Percentiles rank a stretch among this genome's conserved stretches.
Evolutionary conservation across 2,888 invertebrate species (phyloP).

Genomic region (Ceriagrion tenellum): DNA sequence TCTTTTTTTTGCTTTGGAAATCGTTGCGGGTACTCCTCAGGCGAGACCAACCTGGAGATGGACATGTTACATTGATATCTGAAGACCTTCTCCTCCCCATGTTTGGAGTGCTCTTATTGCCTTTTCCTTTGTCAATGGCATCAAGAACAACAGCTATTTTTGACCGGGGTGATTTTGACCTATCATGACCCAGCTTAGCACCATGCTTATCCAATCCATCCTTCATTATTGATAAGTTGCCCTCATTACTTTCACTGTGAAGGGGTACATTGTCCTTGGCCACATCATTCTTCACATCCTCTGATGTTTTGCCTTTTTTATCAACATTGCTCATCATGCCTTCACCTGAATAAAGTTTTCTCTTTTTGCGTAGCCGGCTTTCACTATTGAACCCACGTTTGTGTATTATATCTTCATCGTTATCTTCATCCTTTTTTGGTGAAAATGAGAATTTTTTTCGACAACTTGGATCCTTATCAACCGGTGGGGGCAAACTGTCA

Average conservation of each 20-base stretch:
- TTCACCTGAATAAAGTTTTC: background rate
- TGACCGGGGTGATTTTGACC: background rate
- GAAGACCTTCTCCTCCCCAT: background rate
- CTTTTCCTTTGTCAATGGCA: background rate
- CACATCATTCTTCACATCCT: background rate
- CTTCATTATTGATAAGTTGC: background rate
- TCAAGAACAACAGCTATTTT: background rate
- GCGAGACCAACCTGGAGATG: conserved; percentile 32
- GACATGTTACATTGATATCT: background rate
- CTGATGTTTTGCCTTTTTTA: background rate
- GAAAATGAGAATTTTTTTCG: background rate
- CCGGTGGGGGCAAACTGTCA: conserved; percentile 49
- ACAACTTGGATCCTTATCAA: background rate
- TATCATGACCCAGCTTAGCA: background rate
- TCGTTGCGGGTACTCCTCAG: conserved; percentile 17
- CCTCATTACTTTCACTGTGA: background rate
- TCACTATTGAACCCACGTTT: background rate
- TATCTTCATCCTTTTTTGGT: background rate
- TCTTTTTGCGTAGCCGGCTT: background rate
- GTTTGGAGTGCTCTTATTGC: background rate
- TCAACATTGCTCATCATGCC: background rate
- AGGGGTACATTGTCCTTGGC: background rate
- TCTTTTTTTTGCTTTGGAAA: conserved; percentile 7
- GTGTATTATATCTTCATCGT: background rate
- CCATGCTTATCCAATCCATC: background rate